phyloP scores from a whole-genome alignment of 2,888 invertebrate genomes.

The Aphodius sticticus region DNA sequence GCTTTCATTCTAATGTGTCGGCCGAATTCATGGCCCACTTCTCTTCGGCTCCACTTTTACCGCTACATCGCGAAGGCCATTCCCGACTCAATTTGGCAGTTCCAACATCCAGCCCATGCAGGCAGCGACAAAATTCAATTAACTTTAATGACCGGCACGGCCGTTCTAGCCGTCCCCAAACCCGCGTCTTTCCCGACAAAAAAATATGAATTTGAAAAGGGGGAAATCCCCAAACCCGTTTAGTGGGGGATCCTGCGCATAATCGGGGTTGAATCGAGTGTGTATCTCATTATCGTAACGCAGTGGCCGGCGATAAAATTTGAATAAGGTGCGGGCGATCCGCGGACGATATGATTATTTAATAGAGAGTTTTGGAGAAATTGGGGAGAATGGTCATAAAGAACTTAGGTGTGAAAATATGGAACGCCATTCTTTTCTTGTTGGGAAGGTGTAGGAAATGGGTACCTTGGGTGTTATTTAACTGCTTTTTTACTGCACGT shows the following conservation, averaged over 20 bases:
- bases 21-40: constrained; percentile 45
- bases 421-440: neutral
- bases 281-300: constrained; percentile 23
- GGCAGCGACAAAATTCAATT: constrained; percentile 64
- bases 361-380: constrained; percentile 10
- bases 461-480: neutral
- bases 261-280: constrained; percentile 5
- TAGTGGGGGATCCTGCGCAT: neutral
- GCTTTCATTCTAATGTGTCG: constrained; percentile 12
- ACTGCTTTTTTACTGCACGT: neutral
- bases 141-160: constrained; percentile 64
- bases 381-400: neutral
- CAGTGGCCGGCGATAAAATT: constrained; percentile 31
- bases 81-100: constrained; percentile 62
- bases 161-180: constrained; percentile 48
- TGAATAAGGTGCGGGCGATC: constrained; percentile 30
- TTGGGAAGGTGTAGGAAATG: neutral
- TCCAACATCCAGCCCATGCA: constrained; percentile 57
- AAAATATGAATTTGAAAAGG: neutral
- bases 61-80: constrained; percentile 59
- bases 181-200: constrained; percentile 9
- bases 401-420: constrained; percentile 4
- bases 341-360: constrained; percentile 10
- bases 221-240: neutral
- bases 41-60: constrained; percentile 44